phyloP scores from a whole-genome alignment of 2,888 invertebrate genomes.

The Brachypterus glaber region DNA sequence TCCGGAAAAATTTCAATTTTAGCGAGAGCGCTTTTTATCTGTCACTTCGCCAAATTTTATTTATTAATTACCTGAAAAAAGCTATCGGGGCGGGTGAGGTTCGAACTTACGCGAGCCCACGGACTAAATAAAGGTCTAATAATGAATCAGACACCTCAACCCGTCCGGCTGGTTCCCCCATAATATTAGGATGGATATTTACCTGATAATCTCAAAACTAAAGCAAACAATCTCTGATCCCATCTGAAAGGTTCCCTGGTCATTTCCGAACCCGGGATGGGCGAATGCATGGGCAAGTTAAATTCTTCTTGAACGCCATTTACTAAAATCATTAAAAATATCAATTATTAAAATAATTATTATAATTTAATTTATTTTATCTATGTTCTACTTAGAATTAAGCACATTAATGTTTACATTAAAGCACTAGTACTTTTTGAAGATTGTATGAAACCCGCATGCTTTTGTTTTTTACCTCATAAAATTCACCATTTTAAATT shows the following conservation, averaged over 20 bases:
- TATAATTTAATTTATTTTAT: not conserved
- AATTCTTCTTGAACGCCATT: conserved; percentile 52
- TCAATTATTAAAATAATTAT: not conserved
- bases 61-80: no score
- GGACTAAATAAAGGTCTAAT: conserved; percentile 1
- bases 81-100: no score
- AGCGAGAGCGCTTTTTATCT: no score
- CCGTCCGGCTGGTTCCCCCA: not conserved
- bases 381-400: no score
- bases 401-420: no score
- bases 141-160: no score
- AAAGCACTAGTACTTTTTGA: no score
- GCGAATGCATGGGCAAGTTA: conserved; percentile 84
- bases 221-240: conserved; percentile 96
- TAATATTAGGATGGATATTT: conserved; percentile 6
- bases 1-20: no score
- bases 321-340: conserved; percentile 25
- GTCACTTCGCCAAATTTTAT: no score
- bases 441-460: not conserved
- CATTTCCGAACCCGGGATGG: conserved; percentile 91
- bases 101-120: not conserved
- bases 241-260: conserved; percentile 98
- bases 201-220: conserved; percentile 78
- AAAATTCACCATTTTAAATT: no score
- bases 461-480: not conserved